Percentiles rank a stretch among this genome's conserved stretches.
phyloP scores from a whole-genome alignment of 2,797 vertebrate species.

The Xenopus petersii region DNA sequence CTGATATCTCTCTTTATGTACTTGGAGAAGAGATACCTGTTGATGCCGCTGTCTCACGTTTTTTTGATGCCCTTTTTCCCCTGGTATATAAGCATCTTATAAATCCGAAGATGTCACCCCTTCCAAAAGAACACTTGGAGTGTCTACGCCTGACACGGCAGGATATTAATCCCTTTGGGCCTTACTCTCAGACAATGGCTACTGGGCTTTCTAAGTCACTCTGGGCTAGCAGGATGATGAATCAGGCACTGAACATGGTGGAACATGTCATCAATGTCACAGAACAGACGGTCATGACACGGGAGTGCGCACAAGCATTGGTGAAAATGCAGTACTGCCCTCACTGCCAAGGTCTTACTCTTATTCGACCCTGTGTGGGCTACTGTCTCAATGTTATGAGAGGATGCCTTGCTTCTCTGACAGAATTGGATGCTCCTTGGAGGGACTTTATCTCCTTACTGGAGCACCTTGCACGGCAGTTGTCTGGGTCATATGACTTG shows the following conservation, averaged over 20 bases:
- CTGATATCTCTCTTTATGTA: constrained; percentile 79
- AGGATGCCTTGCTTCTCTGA: constrained; percentile 80
- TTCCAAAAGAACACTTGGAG: constrained; percentile 72
- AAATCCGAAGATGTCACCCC: constrained; percentile 66
- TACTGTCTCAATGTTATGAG: constrained; percentile 88
- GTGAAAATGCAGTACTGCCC: constrained; percentile 88
- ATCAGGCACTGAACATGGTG: constrained; percentile 74
- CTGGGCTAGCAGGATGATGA: constrained; percentile 74
- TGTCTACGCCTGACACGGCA: constrained; percentile 81
- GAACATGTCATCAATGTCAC: constrained; percentile 81
- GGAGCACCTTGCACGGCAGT: constrained; percentile 76
- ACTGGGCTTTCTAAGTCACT: constrained; percentile 71
- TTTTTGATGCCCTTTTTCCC: constrained; percentile 85
- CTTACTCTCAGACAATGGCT: constrained; percentile 70
- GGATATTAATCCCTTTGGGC: constrained; percentile 83
- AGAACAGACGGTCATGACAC: constrained; percentile 67
- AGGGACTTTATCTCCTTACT: constrained; percentile 74
- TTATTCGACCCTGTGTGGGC: constrained; percentile 82
- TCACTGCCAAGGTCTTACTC: constrained; percentile 84
- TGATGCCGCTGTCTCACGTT: constrained; percentile 73
- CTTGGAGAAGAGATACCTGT: constrained; percentile 76
- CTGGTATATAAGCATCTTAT: constrained; percentile 78
- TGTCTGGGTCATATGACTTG: constrained; percentile 77
- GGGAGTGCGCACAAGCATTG: constrained; percentile 76
- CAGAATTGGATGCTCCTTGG: constrained; percentile 81